Base-by-base conservation (phyloP, 2,113 vertebrate genomes). In the Actinemys pallida region DNA sequence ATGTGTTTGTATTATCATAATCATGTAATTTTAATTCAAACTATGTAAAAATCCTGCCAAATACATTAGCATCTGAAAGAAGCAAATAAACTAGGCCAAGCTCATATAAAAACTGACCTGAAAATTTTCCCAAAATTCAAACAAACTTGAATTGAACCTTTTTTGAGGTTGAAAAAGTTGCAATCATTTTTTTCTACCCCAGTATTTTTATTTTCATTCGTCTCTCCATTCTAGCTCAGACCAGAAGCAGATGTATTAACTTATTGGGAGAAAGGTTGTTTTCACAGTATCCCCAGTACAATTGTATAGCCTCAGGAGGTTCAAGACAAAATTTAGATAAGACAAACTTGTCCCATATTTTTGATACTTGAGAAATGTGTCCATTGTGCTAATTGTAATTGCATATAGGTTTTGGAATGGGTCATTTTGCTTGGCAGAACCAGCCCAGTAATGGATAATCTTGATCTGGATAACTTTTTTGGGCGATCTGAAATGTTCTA, bases 131-230 rank as follows among this genome's bases (percentile, higher is more conserved):
- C 3, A 3, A 24, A 14, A 39, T 39, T 31, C 1, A 35, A 14
- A 49, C 50, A 31, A 12, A 25, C 2, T 4, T 52, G 14, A 29
- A 47, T 50, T 88, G 49, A 85, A 5, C 53, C 4, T 65, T 57
- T 49, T 54, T 57, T 49, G 17, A n/a, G 6, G 57, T 22, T 72
- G 76, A 65, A 89, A 53, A 53, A 72, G 11, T 4, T 8, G 19
- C 2, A 76, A 0, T 1, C 0, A 1, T 10, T 35, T 69, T n/a
- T 81, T 76, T 1, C 1, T 12, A 10, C 42, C 69, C 0, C 2
- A 69, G 2, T 82, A 5, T 72, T 93, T 91, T 82, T 3, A 72
- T 90, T 89, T 25, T 81, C 22, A 94, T 31, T 76, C 82, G 91
- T 86, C 84, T 39, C 49, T 81, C 45, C 22, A 8, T 83, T 45